These are phyloP conservation scores for Drosophila pegasa DNA, from an alignment of 2,888 invertebrate species.

Conservation along the genomic window DNA sequence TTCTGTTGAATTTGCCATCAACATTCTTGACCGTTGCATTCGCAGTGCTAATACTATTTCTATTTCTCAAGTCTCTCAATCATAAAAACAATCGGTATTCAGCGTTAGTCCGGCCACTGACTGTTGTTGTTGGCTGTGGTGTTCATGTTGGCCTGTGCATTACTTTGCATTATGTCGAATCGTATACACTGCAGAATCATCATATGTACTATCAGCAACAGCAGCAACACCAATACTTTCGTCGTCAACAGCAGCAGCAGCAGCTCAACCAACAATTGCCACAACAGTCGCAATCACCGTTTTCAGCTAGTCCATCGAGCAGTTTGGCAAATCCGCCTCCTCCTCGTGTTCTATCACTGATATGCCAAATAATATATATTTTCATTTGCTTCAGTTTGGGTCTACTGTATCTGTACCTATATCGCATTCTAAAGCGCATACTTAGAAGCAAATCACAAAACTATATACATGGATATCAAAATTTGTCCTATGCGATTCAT, in stretches of 20 bases:
- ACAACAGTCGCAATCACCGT: slow-evolving; percentile 40
- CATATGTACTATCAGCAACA: slow-evolving; percentile 82
- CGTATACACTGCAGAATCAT: slow-evolving; percentile 83
- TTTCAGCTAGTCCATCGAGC: slow-evolving; percentile 53
- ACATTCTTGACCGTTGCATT: slow-evolving; percentile 96
- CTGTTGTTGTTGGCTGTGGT: slow-evolving; percentile 91
- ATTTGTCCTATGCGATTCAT: slow-evolving; percentile 94
- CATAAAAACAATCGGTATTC: slow-evolving; percentile 90
- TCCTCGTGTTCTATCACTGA: slow-evolving; percentile 88
- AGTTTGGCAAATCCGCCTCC: slow-evolving; percentile 77
- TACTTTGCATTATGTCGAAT: slow-evolving; percentile 92
- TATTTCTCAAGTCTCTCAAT: slow-evolving; percentile 92
- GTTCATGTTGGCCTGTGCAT: slow-evolving; percentile 93
- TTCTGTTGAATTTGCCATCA: slow-evolving; percentile 93
- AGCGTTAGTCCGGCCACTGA: slow-evolving; percentile 90
- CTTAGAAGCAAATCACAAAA: slow-evolving; percentile 92
- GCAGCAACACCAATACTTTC: slow-evolving; percentile 76
- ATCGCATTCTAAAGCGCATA: slow-evolving; percentile 91
- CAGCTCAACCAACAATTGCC: slow-evolving; percentile 64
- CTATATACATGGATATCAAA: slow-evolving; percentile 91
- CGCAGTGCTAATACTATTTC: slow-evolving; percentile 93
- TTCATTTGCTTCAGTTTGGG: slow-evolving; percentile 93
- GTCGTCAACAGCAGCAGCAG: slow-evolving; percentile 72
- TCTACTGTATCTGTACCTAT: slow-evolving; percentile 93
- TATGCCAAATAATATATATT: slow-evolving; percentile 94